phyloP scores from a whole-genome alignment of 2,113 vertebrate species.

The Ailuropoda melanoleuca region DNA sequence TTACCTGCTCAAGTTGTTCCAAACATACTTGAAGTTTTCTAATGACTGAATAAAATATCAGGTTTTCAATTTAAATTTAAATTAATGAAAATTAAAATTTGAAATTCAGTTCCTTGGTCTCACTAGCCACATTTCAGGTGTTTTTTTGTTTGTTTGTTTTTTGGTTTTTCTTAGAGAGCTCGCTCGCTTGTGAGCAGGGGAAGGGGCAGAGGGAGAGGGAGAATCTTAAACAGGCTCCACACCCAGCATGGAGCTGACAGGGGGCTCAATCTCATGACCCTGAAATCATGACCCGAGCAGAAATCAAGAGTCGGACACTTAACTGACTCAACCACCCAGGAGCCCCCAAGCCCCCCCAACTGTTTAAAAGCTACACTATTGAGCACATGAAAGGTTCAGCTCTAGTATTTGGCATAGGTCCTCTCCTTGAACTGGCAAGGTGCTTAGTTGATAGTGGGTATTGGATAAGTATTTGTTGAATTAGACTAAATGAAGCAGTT shows the following conservation, averaged over 20 bases:
- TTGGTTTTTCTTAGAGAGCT: background rate
- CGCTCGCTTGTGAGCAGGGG: background rate
- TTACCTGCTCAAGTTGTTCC: background rate
- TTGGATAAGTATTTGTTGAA: background rate
- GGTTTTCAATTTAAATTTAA: background rate
- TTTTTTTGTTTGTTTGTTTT: background rate
- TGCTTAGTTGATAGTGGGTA: background rate
- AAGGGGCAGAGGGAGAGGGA: background rate
- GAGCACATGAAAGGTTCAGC: background rate
- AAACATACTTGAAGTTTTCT: background rate
- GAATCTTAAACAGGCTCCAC: background rate
- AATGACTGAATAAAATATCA: background rate
- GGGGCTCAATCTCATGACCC: background rate
- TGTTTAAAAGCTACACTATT: background rate
- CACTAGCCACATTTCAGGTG: background rate
- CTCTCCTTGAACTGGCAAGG: background rate
- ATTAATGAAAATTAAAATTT: background rate
- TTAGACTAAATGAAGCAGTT: background rate
- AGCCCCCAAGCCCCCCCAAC: background rate
- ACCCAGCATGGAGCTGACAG: background rate
- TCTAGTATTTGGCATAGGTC: fast-evolving
- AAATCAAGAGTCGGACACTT: background rate
- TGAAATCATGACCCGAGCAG: background rate
- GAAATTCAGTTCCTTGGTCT: background rate
- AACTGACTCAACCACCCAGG: background rate